Evolutionary conservation across 2,888 invertebrate genomes (phyloP), one percentile per base, ranked within the genome.

Genomic region (Baronia brevicornis): DNA sequence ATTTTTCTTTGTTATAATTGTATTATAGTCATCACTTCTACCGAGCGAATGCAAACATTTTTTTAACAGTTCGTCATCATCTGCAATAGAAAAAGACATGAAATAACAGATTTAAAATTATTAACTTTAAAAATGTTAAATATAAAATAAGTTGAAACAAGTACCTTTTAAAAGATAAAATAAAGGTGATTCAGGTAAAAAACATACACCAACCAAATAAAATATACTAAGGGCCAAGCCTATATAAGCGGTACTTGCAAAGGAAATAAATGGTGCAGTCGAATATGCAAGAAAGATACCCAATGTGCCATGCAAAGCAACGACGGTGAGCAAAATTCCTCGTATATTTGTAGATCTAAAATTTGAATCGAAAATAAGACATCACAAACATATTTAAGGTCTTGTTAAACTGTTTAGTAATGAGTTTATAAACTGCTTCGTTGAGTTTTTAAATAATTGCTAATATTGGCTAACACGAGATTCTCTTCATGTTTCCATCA

Each of bases 181-280:
- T 2, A 56, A 33, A 0, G 65, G 65, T 9, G 62, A 49, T 29
- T 66, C 67, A 1, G 60, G 59, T 17, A 62, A 41, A 2, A 49
- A 39, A 0, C 48, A 39, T 2, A 60, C 12, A 3, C 45, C 42
- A 8, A 37, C 5, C 0, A 53, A 5, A 14, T 51, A 56, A 0
- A 45, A 6, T 1, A 37, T 2, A 1, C 44, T 30, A 2, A 62
- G 2, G 1, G 21, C 45, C 0, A 46, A 7, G 0, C 48, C 59
- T 0, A 65, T 5, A 36, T 55, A 62, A 3, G 39, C 37, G 0
- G 47, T 33, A 0, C 10, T 40, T 0, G 43, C 8, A 20, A 56
- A 66, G 0, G 55, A 34, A 0, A 59, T 27, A 5, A 12, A 66
- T 0, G 61, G 58, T 1, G 57, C 62, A 0, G 53, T 41, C 0